Evolutionary conservation across 2,888 invertebrate genomes (phyloP).

Genomic region (Eristalis pertinax): DNA sequence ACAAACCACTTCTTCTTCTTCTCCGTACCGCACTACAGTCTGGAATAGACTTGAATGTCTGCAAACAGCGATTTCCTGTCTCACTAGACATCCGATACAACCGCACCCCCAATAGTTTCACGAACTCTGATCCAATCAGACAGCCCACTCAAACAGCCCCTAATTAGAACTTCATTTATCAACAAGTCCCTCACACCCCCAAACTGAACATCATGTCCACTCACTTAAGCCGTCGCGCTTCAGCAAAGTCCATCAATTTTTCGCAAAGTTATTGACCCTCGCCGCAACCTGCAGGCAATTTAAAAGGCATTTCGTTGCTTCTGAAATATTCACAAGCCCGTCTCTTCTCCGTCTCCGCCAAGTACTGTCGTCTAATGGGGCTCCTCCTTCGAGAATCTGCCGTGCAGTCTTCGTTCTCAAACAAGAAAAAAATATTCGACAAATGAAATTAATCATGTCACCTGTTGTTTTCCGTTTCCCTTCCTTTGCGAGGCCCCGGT

Average conservation of each 20-base stretch:
- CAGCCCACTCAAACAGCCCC: neutral
- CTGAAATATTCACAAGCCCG: neutral
- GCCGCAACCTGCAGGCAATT: neutral
- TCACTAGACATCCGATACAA: too few relatives aligned
- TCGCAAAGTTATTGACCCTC: neutral
- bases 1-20: too few relatives aligned
- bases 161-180: neutral
- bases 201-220: neutral
- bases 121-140: too few relatives aligned
- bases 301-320: neutral
- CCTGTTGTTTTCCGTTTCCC: conserved; percentile 37
- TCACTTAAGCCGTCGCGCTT: neutral
- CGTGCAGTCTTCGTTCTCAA: neutral
- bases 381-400: conserved; percentile 3
- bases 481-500: neutral
- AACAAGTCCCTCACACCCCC: neutral
- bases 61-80: too few relatives aligned
- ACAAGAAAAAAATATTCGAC: neutral
- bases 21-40: too few relatives aligned
- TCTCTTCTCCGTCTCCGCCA: neutral
- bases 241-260: neutral
- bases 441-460: conserved; percentile 34
- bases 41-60: too few relatives aligned
- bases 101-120: too few relatives aligned
- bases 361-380: neutral